Conservation (phyloP, 2,113 vertebrate species). For the Pitta sordida region DNA sequence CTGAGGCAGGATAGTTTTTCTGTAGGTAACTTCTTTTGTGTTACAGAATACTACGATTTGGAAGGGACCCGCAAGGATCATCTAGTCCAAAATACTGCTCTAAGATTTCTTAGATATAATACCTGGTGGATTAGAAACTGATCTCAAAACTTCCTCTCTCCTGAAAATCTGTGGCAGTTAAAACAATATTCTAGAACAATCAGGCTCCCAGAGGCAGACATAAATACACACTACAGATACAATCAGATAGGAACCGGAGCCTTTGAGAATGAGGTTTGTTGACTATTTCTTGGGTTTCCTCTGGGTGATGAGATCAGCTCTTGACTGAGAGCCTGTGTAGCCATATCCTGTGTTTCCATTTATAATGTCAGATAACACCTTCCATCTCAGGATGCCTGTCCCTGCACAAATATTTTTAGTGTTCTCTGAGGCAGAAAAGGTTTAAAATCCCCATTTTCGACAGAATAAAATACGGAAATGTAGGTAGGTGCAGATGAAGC, state of each 20-base stretch:
- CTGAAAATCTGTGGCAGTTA: not conserved
- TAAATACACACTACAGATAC: not conserved
- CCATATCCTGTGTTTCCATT: not conserved
- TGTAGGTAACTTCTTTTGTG: not conserved
- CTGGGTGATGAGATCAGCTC: constrained; percentile 30
- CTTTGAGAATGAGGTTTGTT: constrained; percentile 36
- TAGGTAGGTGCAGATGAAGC: not conserved
- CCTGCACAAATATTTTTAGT: not conserved
- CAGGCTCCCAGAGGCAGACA: not conserved
- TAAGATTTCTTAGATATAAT: not conserved
- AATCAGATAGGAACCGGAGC: constrained; percentile 26
- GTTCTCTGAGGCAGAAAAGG: not conserved
- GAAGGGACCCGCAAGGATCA: too few relatives aligned
- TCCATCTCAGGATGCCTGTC: not conserved
- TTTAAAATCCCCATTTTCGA: not conserved
- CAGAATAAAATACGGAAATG: not conserved
- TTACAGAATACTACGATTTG: too few relatives aligned
- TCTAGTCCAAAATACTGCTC: too few relatives aligned
- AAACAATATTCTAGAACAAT: not conserved
- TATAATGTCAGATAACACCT: constrained; percentile 17
- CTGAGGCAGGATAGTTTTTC: not conserved
- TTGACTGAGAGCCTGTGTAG: constrained; percentile 4
- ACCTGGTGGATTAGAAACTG: not conserved
- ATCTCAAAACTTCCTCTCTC: not conserved
- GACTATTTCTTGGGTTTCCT: constrained; percentile 38